Conservation (phyloP, 2,113 vertebrate species). For the Lota lota region DNA sequence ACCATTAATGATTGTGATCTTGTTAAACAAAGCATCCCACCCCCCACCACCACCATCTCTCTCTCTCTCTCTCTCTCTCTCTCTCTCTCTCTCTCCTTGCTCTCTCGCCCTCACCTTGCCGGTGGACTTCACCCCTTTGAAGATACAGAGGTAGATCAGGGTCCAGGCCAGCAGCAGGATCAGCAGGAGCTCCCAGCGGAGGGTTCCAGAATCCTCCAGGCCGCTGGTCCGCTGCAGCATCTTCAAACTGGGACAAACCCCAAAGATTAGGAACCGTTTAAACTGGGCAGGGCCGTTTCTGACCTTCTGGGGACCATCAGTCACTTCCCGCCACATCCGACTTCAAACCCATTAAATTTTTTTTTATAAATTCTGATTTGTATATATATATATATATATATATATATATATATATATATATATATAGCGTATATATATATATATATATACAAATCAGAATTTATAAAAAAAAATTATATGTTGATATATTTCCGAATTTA, state of each 20-base stretch:
- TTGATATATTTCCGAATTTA: too few species aligned
- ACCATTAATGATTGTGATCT: too few species aligned
- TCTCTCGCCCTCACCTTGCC: constrained; percentile 73
- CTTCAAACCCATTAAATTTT: too few species aligned
- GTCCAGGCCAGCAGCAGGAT: constrained; percentile 73
- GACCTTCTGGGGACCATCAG: too few species aligned
- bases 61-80: not conserved
- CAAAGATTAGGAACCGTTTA: not conserved
- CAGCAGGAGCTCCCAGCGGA: constrained; percentile 73
- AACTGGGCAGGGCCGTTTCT: too few species aligned
- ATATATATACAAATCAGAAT: too few species aligned
- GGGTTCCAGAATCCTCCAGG: constrained; percentile 57
- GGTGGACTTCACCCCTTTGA: constrained; percentile 76
- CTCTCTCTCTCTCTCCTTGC: not conserved
- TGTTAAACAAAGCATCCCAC: not conserved
- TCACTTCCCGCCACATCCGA: too few species aligned
- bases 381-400: too few species aligned
- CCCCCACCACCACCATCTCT: not conserved
- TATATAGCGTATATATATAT: too few species aligned
- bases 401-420: too few species aligned
- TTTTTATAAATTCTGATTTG: too few species aligned
- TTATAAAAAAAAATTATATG: too few species aligned
- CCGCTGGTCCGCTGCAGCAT: constrained; percentile 69
- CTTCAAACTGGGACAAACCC: constrained; percentile 51
- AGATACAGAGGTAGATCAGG: constrained; percentile 76